These are phyloP conservation scores for Tenthredo notha DNA, from an alignment of 2,888 invertebrate species.

Conservation along the genomic window DNA sequence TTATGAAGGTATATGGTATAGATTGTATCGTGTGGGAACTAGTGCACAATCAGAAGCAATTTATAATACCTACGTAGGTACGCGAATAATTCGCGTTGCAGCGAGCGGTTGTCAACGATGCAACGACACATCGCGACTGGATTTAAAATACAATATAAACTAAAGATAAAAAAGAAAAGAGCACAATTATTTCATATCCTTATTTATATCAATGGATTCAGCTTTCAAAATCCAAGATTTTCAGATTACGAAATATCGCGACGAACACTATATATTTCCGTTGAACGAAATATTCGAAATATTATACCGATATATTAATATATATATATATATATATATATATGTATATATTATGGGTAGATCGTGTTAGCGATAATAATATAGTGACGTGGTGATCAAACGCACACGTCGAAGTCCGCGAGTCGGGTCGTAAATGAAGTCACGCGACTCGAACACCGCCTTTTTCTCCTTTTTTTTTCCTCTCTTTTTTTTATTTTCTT, in stretches of 20 bases:
- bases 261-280: neutral
- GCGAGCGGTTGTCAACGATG: neutral
- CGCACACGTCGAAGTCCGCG: constrained; percentile 1
- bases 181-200: too few species aligned
- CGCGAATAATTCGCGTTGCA: neutral
- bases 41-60: neutral
- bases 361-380: constrained; percentile 3
- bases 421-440: neutral
- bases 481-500: neutral
- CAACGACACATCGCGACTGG: neutral
- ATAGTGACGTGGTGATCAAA: neutral
- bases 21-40: neutral
- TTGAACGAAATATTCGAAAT: neutral
- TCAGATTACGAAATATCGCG: neutral
- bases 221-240: too few species aligned
- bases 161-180: neutral
- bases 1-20: neutral
- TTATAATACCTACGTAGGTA: neutral
- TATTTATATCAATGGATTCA: too few species aligned
- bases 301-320: neutral
- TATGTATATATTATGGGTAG: neutral
- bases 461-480: neutral
- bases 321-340: neutral
- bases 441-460: neutral
- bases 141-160: neutral